phyloP scores from a whole-genome alignment of 2,113 vertebrate species.

The Onychostoma macrolepis region DNA sequence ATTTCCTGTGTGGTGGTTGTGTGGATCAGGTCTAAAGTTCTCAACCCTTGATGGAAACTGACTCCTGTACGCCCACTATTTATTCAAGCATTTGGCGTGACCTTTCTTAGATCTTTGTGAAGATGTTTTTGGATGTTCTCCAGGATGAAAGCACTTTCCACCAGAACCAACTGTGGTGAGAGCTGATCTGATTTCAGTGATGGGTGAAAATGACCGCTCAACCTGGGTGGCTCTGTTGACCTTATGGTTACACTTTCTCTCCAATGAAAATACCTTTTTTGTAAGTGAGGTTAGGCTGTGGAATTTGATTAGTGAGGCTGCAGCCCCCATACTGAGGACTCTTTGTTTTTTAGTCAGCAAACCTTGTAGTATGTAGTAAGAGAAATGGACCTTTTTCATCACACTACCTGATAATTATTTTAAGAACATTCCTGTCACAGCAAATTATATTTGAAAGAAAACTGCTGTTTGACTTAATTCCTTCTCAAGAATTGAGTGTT shows the following conservation, averaged over 20 bases:
- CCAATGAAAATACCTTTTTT: slow-evolving; percentile 5
- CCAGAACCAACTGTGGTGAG: slow-evolving; percentile 11
- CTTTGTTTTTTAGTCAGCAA: slow-evolving; percentile 10
- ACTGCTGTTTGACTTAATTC: neutral
- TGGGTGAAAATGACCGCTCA: neutral
- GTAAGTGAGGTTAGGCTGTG: slow-evolving; percentile 2
- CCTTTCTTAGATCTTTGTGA: slow-evolving; percentile 21
- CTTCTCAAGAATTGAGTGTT: neutral
- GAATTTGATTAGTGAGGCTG: neutral
- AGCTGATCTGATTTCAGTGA: slow-evolving; percentile 26
- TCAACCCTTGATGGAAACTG: neutral
- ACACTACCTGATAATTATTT: neutral
- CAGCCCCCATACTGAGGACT: neutral
- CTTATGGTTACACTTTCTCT: slow-evolving; percentile 3
- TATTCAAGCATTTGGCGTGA: neutral
- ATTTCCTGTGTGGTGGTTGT: neutral
- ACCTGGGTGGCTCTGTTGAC: slow-evolving; percentile 40
- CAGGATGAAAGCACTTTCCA: slow-evolving; percentile 16
- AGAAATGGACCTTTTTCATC: neutral
- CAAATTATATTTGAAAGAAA: neutral
- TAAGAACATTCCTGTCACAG: neutral
- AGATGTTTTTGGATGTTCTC: slow-evolving; percentile 7
- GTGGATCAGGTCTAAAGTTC: neutral
- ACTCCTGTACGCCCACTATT: neutral
- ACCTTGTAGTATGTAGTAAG: neutral